These are phyloP conservation scores for Clitarchus hookeri DNA, from an alignment of 2,888 invertebrate species.

Conservation along the genomic window DNA sequence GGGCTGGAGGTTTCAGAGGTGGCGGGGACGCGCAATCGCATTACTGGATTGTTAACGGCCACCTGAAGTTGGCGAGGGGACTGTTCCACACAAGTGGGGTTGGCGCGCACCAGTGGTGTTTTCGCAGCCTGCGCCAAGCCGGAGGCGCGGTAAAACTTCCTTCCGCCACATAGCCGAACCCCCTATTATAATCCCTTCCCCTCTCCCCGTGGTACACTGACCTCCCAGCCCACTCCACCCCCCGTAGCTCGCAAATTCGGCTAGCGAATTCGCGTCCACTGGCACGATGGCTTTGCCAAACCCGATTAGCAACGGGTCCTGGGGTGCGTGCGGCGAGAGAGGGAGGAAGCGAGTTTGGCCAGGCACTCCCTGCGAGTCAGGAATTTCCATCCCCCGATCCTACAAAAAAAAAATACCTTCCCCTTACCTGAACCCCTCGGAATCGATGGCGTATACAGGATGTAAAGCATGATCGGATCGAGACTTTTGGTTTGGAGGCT, in stretches of 20 bases:
- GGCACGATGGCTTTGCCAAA: neutral
- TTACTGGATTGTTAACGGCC: slow-evolving; percentile 14
- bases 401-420: too few relatives aligned
- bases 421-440: too few relatives aligned
- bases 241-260: neutral
- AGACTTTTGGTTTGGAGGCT: too few relatives aligned
- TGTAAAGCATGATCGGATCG: too few relatives aligned
- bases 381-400: too few relatives aligned
- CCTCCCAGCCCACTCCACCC: neutral
- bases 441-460: too few relatives aligned
- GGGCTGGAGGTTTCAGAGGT: neutral
- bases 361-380: too few relatives aligned
- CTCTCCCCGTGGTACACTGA: neutral
- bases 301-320: neutral
- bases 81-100: neutral
- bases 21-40: neutral
- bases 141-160: neutral
- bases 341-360: too few relatives aligned
- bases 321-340: too few relatives aligned
- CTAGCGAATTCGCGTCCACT: neutral
- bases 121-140: neutral
- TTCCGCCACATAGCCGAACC: neutral
- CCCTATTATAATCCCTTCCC: neutral
- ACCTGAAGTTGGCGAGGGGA: neutral
- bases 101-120: neutral